phyloP scores from a whole-genome alignment of 2,888 invertebrate species.

The Drosophila pseudotakahashii region DNA sequence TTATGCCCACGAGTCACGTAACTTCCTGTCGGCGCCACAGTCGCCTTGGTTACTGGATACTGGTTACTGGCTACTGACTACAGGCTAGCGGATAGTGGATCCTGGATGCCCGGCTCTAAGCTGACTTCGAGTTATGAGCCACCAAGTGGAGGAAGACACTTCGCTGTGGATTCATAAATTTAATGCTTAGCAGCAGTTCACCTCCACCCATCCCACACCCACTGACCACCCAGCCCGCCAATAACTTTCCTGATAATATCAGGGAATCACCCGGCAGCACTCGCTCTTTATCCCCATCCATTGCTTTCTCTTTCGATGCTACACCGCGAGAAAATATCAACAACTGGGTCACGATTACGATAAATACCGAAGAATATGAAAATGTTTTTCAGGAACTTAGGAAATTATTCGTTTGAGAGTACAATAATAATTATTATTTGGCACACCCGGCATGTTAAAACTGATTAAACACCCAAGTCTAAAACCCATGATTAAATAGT shows the following conservation, averaged over 20 bases:
- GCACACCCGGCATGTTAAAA: too few species aligned
- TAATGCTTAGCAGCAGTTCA: conserved; percentile 67
- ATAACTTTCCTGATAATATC: conserved; percentile 76
- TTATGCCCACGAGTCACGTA: conserved; percentile 76
- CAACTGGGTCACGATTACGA: background rate
- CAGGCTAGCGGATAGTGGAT: background rate
- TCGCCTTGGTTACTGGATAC: conserved; percentile 39
- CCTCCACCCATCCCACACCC: background rate
- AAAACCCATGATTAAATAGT: too few species aligned
- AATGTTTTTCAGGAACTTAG: too few species aligned
- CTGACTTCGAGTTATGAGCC: conserved; percentile 45
- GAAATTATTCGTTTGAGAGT: too few species aligned
- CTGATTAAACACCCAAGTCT: too few species aligned
- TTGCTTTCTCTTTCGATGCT: conserved; percentile 46
- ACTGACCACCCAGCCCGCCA: conserved; percentile 46
- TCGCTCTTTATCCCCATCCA: conserved; percentile 22
- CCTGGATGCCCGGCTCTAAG: conserved; percentile 29
- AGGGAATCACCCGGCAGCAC: conserved; percentile 62
- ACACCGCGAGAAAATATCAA: conserved; percentile 16
- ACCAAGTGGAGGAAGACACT: conserved; percentile 42
- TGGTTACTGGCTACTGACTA: background rate
- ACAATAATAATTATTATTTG: too few species aligned
- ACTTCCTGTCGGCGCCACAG: conserved; percentile 66
- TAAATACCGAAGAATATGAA: too few species aligned
- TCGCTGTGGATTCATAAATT: conserved; percentile 73